Conservation (phyloP, 2,797 vertebrate species). For the Gymnocypris eckloni region DNA sequence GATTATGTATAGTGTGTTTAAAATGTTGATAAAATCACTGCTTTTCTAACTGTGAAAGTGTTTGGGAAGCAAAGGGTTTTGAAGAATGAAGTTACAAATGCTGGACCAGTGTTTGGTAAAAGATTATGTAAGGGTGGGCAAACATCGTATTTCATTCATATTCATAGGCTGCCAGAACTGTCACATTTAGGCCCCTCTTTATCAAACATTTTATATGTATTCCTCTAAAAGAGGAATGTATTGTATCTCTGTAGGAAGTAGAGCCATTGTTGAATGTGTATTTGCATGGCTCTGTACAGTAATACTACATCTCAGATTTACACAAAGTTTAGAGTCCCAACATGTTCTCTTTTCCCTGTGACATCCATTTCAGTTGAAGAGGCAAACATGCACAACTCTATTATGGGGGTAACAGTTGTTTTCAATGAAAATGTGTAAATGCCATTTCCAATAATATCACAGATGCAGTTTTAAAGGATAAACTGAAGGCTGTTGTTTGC, state of each 20-base stretch:
- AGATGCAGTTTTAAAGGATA: neutral
- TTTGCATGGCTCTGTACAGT: neutral
- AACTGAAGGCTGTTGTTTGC: neutral
- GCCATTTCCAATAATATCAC: neutral
- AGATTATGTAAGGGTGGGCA: constrained; percentile 67
- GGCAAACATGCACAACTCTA: neutral
- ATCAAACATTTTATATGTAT: neutral
- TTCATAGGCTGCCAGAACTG: constrained; percentile 30
- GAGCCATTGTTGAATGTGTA: neutral
- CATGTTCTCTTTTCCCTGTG: neutral
- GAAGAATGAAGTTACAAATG: constrained; percentile 8
- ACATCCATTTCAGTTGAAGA: constrained; percentile 4
- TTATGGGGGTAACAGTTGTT: neutral
- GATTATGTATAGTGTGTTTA: neutral
- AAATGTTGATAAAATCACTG: neutral
- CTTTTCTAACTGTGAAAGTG: neutral
- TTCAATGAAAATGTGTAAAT: neutral
- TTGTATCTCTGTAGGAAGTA: neutral
- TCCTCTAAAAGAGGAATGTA: neutral
- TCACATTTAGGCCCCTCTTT: neutral
- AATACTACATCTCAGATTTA: neutral
- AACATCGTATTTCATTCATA: constrained; percentile 64
- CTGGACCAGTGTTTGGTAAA: neutral
- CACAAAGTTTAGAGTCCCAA: neutral
- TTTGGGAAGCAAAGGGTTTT: neutral